Base-by-base conservation (phyloP, 1,140 invertebrate genomes). In the Colletes latitarsis region DNA sequence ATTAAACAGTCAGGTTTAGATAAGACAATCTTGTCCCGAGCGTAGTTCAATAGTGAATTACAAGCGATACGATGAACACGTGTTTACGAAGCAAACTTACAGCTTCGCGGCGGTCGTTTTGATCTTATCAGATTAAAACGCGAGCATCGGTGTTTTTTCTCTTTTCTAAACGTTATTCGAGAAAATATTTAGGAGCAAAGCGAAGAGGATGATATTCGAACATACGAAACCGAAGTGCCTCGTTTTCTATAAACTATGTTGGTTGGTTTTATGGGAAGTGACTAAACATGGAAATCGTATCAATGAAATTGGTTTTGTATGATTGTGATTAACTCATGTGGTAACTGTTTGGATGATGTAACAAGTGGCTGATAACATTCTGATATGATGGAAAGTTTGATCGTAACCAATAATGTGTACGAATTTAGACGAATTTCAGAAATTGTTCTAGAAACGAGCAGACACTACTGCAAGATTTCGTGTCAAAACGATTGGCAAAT, bases 31-130 rank as follows among this genome's bases (percentile, higher is more conserved):
- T 4, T 21, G 19, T 21, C 17, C 4, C 19, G 17, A 0, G 15
- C 6, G 63, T 64, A 64, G 72, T 64, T 39, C 43, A 5, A 8
- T 64, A 75, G 72, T 4, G 46, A 15, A 64, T 39, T 39, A 49
- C 30, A 64, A n/a, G 43, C 43, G 30, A 46, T 10, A 69, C 4
- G 6, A 60, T 19, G 1, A 60, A 43, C 21, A 69, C 46, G 14
- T 15, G 15, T 55, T 30, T 17, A 15, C 19, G 6, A 46, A 55
- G 49, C 46, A 63, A 21, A 21, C 12, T 4, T 39, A 62, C 19
- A 57, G 19, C 12, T 10, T 4, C 17, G 43, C 43, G 46, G 63
- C n/a, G 63, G 10, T 5, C 41, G 4, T 17, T 66, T 19, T 12
- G 15, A 46, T 17, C 17, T 43, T 39, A 30, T 30, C 30, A 17